phyloP scores from a whole-genome alignment of 2,113 vertebrate species.

The Junco hyemalis region DNA sequence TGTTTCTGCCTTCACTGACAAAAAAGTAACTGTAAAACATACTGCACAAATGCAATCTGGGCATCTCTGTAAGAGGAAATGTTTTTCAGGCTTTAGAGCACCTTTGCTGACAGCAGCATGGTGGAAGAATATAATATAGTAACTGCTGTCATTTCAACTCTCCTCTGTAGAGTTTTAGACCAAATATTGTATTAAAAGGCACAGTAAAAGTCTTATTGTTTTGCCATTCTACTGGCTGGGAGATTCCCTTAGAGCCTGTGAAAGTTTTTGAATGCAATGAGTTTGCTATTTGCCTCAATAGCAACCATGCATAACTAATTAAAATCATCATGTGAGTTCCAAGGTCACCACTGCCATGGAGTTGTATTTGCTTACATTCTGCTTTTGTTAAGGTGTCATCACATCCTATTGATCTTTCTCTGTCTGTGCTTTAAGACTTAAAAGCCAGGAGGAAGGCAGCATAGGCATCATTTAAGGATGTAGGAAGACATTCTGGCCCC shows the following conservation, averaged over 20 bases:
- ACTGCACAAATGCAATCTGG: neutral
- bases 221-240: neutral
- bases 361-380: constrained; percentile 8
- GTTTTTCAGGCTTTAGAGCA: neutral
- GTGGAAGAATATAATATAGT: neutral
- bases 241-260: neutral
- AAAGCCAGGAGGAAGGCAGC: neutral
- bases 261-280: neutral
- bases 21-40: neutral
- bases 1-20: neutral
- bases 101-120: neutral
- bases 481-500: neutral
- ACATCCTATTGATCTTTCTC: constrained; percentile 24
- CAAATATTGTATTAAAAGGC: neutral
- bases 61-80: neutral
- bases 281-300: neutral
- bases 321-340: neutral
- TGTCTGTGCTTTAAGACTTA: neutral
- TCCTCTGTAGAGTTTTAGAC: neutral
- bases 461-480: neutral
- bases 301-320: neutral
- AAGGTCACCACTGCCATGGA: neutral
- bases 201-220: neutral
- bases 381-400: neutral
- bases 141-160: neutral